Percentiles rank a stretch among this genome's conserved stretches.
Conservation (phyloP, 1,140 invertebrate species). For the Charaxes varanes region DNA sequence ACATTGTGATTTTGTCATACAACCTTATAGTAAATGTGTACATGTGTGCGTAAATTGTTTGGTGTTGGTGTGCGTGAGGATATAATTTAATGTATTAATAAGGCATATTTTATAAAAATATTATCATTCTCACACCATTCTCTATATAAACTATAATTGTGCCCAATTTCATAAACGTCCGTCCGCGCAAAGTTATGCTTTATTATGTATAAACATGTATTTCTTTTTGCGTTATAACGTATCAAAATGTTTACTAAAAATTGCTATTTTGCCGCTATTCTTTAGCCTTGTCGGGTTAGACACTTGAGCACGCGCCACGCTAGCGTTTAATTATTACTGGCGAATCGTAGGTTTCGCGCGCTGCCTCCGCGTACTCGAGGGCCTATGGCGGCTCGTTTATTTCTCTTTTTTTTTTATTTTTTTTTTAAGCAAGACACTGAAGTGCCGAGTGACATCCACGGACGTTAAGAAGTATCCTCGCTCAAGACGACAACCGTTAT, state of each 20-base stretch:
- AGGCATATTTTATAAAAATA: too few relatives aligned
- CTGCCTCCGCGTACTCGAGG: conserved; percentile 20
- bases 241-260: conserved; percentile 18
- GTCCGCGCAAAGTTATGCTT: too few relatives aligned
- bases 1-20: too few relatives aligned
- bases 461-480: conserved; percentile 15
- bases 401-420: conserved; percentile 28
- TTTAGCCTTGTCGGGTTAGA: conserved; percentile 21
- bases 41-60: too few relatives aligned
- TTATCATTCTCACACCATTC: too few relatives aligned
- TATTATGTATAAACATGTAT: too few relatives aligned
- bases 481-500: conserved; percentile 3
- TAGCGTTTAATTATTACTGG: conserved; percentile 37
- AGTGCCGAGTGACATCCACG: conserved; percentile 19
- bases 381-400: conserved; percentile 33
- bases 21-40: too few relatives aligned
- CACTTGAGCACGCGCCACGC: conserved; percentile 42
- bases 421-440: conserved; percentile 25
- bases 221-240: too few relatives aligned
- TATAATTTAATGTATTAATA: too few relatives aligned
- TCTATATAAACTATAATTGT: too few relatives aligned
- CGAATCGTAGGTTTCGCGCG: conserved; percentile 25
- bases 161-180: too few relatives aligned
- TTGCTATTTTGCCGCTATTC: conserved; percentile 20
- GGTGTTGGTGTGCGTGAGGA: too few relatives aligned